Evolutionary conservation across 2,113 vertebrate genomes (phyloP), one percentile per base, ranked within the genome.

Genomic region (Pyrgilauda ruficollis): DNA sequence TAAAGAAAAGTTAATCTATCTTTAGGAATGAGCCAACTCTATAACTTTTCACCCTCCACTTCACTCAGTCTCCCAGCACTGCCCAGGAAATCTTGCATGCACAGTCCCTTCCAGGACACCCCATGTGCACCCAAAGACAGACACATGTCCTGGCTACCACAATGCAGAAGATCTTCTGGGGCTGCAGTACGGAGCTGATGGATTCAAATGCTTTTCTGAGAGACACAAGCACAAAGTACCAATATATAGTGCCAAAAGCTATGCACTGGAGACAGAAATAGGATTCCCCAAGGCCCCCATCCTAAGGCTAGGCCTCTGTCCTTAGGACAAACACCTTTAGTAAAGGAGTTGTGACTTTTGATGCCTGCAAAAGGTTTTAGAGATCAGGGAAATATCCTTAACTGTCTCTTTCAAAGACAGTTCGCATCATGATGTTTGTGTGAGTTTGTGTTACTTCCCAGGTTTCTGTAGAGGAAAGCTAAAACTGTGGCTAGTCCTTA

Each of bases 231-330:
- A 59, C 26, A 35, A 61, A 77, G 39, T n/a, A 37, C 0, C 0
- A 30, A 22, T 21, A 30, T 6, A 20, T 1, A 20, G 7, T 28
- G 33, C 17, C 50, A 39, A 69, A 11, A 92, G 8, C 30, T 46
- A 11, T 15, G 11, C 9, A 28, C 2, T 50, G 20, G 44, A 89
- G 73, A 79, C 33, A 43, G 4, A 82, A 78, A 75, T 6, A 66
- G 16, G 24, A 17, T 53, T 26, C 9, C 11, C 12, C 6, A 27
- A 30, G 33, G 3, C 6, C 16, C 15, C 31, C 0, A 0, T 7
- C 20, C 13, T 0, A 2, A 58, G 15, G 13, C 4, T 49, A 69
- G 33, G 26, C 16, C 12, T 68, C 22, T 27, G 13, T 73, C n/a
- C 18, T 33, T 59, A 19, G 6, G 8, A 7, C 2, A 10, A 73